These are phyloP conservation scores for Ditylenchus dipsaci DNA, from an alignment of 1,140 invertebrate species.

Conservation along the genomic window DNA sequence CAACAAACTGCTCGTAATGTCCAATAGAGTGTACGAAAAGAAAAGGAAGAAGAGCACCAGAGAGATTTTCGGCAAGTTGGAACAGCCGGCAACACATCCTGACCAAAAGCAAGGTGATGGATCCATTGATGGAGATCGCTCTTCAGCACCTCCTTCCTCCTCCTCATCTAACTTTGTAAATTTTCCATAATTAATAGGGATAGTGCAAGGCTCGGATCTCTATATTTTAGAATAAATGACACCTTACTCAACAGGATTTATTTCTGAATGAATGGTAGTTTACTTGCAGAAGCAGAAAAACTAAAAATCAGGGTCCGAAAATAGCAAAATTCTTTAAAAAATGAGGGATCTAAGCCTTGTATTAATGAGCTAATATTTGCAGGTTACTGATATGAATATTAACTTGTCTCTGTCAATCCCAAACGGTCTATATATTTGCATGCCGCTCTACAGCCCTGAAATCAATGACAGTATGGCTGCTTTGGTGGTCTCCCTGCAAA, in stretches of 20 bases:
- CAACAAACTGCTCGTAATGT: conserved; percentile 27
- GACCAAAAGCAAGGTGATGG: too few species aligned
- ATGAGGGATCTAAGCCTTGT: too few species aligned
- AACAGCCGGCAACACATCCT: too few species aligned
- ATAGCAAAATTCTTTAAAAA: too few species aligned
- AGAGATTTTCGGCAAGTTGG: too few species aligned
- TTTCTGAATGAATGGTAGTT: too few species aligned
- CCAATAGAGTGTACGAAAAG: conserved; percentile 9
- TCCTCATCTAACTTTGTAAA: background rate
- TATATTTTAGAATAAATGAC: too few species aligned
- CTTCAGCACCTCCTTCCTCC: background rate
- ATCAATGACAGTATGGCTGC: conserved; percentile 48
- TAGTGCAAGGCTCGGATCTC: background rate
- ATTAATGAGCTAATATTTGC: too few species aligned
- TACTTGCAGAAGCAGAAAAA: too few species aligned
- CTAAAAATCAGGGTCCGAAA: too few species aligned
- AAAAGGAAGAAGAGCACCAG: background rate
- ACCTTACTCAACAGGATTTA: too few species aligned
- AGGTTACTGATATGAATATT: conserved; percentile 46
- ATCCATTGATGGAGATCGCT: background rate
- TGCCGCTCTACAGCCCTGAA: conserved; percentile 50
- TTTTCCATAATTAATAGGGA: too few species aligned
- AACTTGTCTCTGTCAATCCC: conserved; percentile 52
- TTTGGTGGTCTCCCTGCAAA: conserved; percentile 44
- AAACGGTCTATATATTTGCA: conserved; percentile 52